Percentiles rank a stretch among this genome's conserved stretches.
phyloP scores from a whole-genome alignment of 2,888 invertebrate species.

The Chorisops tibialis region DNA sequence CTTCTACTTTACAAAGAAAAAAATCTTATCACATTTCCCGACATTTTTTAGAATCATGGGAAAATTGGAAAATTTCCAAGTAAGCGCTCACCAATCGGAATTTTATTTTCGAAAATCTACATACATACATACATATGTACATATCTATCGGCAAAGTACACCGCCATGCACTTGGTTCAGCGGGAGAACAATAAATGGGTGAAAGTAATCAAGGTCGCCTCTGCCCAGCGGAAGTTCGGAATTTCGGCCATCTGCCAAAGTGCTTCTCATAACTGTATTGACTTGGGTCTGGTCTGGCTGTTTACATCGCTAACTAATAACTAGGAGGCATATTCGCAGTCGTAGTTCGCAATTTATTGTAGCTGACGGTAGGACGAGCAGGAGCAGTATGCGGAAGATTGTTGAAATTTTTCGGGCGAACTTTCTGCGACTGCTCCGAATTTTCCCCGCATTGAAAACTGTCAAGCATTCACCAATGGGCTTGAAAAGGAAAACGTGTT shows the following conservation, averaged over 20 bases:
- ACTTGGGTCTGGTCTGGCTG: too few relatives aligned
- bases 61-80: too few relatives aligned
- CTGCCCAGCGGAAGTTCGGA: too few relatives aligned
- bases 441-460: slow-evolving; percentile 3
- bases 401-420: not conserved
- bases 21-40: too few relatives aligned
- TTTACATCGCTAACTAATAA: not conserved
- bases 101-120: not conserved
- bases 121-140: not conserved
- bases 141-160: not conserved
- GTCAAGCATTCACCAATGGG: slow-evolving; percentile 15
- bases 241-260: too few relatives aligned
- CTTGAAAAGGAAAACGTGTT: slow-evolving; percentile 15
- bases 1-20: too few relatives aligned
- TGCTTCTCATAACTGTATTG: too few relatives aligned
- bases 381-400: not conserved
- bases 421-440: slow-evolving; percentile 13
- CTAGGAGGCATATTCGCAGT: not conserved
- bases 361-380: not conserved
- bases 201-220: too few relatives aligned
- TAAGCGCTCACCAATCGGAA: too few relatives aligned
- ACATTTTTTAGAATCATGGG: too few relatives aligned
- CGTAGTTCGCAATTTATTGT: not conserved
- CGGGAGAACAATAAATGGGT: too few relatives aligned
- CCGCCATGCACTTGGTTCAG: too few relatives aligned